Conservation (phyloP, 2,113 vertebrate species). For the Pithys albifrons region DNA sequence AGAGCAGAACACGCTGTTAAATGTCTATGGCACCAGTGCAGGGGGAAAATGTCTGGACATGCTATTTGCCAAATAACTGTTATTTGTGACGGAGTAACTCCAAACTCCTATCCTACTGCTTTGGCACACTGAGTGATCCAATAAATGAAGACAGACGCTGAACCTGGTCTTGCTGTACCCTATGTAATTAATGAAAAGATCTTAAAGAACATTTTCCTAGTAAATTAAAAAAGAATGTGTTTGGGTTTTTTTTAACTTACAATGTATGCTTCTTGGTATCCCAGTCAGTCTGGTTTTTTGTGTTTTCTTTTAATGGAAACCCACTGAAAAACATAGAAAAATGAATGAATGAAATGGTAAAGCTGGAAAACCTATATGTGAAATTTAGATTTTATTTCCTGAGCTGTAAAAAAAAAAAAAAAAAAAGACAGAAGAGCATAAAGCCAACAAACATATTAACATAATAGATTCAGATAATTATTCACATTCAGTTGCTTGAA, state of each 20-base stretch:
- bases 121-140: background rate
- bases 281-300: background rate
- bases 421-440: background rate
- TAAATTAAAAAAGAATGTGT: background rate
- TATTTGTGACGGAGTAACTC: constrained; percentile 51
- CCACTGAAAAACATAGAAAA: background rate
- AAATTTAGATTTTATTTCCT: background rate
- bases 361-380: background rate
- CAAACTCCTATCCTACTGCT: constrained; percentile 54
- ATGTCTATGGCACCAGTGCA: constrained; percentile 56
- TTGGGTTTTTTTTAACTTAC: background rate
- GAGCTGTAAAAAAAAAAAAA: background rate
- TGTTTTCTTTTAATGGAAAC: background rate
- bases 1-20: constrained; percentile 21
- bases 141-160: constrained; percentile 31
- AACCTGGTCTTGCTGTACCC: background rate
- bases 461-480: background rate
- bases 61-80: constrained; percentile 28
- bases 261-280: background rate
- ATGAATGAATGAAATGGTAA: background rate
- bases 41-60: constrained; percentile 50
- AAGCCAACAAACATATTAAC: background rate
- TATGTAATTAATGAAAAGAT: background rate
- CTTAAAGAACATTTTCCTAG: background rate
- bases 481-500: background rate